These are phyloP conservation scores for Zenarchopterus dispar DNA, from an alignment of 2,797 vertebrate genomes.

Conservation along the genomic window DNA sequence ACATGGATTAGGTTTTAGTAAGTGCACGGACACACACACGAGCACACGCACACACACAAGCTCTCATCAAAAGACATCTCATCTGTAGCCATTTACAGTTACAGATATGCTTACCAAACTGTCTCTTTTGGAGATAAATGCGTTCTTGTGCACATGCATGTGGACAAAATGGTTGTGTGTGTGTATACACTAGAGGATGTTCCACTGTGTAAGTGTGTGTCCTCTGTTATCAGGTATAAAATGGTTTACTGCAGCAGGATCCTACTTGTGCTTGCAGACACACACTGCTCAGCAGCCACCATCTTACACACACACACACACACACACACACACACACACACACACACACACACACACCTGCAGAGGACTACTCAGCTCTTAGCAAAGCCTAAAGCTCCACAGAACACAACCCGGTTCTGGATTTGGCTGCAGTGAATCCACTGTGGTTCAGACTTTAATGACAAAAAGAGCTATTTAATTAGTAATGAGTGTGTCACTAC, in stretches of 20 bases:
- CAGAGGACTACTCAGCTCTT: slow-evolving; percentile 54
- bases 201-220: slow-evolving; percentile 11
- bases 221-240: slow-evolving; percentile 51
- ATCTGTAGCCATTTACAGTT: slow-evolving; percentile 66
- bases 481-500: slow-evolving; percentile 58
- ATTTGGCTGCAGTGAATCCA: slow-evolving; percentile 11
- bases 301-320: too few species aligned
- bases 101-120: slow-evolving; percentile 70
- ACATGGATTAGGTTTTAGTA: slow-evolving; percentile 27
- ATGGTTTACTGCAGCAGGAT: slow-evolving; percentile 59
- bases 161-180: too few species aligned
- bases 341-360: slow-evolving; percentile 32
- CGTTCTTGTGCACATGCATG: not conserved
- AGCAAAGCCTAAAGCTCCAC: slow-evolving; percentile 51
- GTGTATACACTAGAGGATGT: slow-evolving; percentile 4
- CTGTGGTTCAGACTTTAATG: slow-evolving; percentile 33
- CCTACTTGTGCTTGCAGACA: slow-evolving; percentile 48
- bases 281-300: too few species aligned
- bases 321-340: too few species aligned
- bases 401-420: slow-evolving; percentile 45
- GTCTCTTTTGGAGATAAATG: slow-evolving; percentile 48
- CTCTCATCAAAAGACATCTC: slow-evolving; percentile 60
- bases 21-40: slow-evolving; percentile 11
- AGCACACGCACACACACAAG: slow-evolving; percentile 29
- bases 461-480: slow-evolving; percentile 66